Evolutionary conservation across 2,888 invertebrate species (phyloP), one percentile per base, ranked within the genome.

Genomic region (Gnatocerus cornutus): DNA sequence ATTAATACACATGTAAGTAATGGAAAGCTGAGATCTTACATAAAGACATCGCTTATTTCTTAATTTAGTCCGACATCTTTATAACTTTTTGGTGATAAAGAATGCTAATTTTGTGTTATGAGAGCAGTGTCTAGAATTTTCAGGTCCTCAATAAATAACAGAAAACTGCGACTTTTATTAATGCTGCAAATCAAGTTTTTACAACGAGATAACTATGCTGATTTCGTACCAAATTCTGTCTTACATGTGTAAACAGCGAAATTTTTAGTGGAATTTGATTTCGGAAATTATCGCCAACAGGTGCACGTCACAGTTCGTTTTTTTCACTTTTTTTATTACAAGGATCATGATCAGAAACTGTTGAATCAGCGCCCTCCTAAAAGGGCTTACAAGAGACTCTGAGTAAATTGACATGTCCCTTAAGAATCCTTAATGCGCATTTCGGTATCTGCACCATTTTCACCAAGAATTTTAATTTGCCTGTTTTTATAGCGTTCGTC

Each of bases 371-470:
- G 37, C 39, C 37, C 39, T 30, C 39, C 39, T 55, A 10, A 27
- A 56, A 56, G 29, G 43, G 56, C 56, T 56, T 56, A 56, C 56
- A 56, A 43, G 56, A 56, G 56, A 55, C 55, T 55, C 39, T 55
- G 21, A 43, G 56, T 29, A 56, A 56, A 56, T 56, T 56, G 56
- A 56, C 56, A 43, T 56, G 43, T 56, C 56, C 43, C 56, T 10
- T 29, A 56, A 56, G 56, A 56, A 41, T 56, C 43, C 56, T 43
- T 39, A 43, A 56, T 56, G 43, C 41, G 12, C 43, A 43, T 27
- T 56, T 56, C n/a, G 21, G 43, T 29, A 16, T 43, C 39, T 14
- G 16, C 39, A 39, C n/a, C 27, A 52, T 33, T 48, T 48, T 48
- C 48, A 27, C 7, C 8, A 33, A 52, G 30, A 52, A 30, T 52